Evolutionary conservation across 2,113 vertebrate species (phyloP), one percentile per base, ranked within the genome.

Genomic region (Eptatretus burgeri): DNA sequence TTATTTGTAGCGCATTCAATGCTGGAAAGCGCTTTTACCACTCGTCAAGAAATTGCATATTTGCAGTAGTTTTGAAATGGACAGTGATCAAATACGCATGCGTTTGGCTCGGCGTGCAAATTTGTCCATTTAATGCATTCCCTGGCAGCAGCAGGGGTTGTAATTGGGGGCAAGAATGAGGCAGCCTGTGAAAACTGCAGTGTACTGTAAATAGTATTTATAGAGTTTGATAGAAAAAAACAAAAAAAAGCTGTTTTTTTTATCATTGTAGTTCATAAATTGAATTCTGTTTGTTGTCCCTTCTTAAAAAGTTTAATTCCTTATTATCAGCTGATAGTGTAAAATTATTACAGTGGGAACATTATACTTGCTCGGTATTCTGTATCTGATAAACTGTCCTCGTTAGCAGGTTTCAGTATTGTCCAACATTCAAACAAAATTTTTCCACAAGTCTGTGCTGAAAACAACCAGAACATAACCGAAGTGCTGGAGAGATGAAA

Each of bases 141-240:
- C 27, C 27, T 41, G 27, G 27, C 27, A 41, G 27, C 27, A 41
- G 27, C 27, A 41, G 27, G 27, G 27, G 27, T 20, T 17, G 56
- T 11, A 12, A 17, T 60, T n/a, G n/a, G 56, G 20, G 12, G 56
- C 10, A 20, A 17, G 20, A 60, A 11, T 10, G 56, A 60, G 56
- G 56, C 20, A 17, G 56, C 56, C 56, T 60, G n/a, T 60, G 56
- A 60, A 60, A 60, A 60, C n/a, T 60, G 20, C 56, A 60, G n/a
- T 60, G 20, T 60, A 20, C 56, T 60, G 56, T 60, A 60, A 60
- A 60, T 60, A 60, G 56, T 60, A 60, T 60, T 60, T 60, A 60
- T 60, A 60, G 56, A 17, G 56, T 60, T 60, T 60, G 56, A 60
- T 60, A 60, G 56, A 60, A 60, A 60, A 60, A 12, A 60, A 60